Evolutionary conservation across 2,797 vertebrate genomes (phyloP), one percentile per base, ranked within the genome.

Genomic region (Steatocranus sp.): DNA sequence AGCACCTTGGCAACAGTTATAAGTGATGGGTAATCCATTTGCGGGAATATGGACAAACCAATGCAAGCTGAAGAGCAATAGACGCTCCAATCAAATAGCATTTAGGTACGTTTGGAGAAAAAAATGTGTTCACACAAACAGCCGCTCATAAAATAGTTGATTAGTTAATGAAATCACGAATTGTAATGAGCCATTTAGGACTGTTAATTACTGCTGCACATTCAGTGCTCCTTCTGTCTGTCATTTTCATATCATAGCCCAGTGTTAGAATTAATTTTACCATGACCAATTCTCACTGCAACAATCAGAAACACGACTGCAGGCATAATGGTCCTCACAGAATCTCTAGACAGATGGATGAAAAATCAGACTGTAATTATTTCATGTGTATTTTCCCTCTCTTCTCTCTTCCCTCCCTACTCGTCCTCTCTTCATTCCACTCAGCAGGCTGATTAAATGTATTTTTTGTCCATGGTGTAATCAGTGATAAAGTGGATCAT

Each of bases 231-330:
- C 73, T 80, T 84, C 85, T 84, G 53, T 92, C 76, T 84, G 58
- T 92, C 79, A 90, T 90, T 89, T 88, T 90, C 88, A 88, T 90
- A 83, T 81, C 54, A 81, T 53, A 70, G 66, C 75, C 66, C 14
- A 43, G 76, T 78, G 79, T 86, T 84, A 7, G 30, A 86, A 88
- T 81, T 79, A 75, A 92, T 93, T 93, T 86, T 78, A 78, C 81
- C 85, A 56, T 88, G 84, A 88, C 82, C 83, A 83, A 70, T 85
- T 84, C 81, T 83, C 88, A 80, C 25, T 81, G 79, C 70, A 88
- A 77, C 80, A 86, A 86, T 91, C 80, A 86, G 43, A 85, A 82
- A 83, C 75, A 84, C 68, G 53, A 63, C 53, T 81, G 75, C 49
- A 78, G 58, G 76, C 61, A 79, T 86, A 73, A 75, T 73, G 56